phyloP scores from a whole-genome alignment of 2,797 vertebrate species.

The Sphenopsis melanotis region DNA sequence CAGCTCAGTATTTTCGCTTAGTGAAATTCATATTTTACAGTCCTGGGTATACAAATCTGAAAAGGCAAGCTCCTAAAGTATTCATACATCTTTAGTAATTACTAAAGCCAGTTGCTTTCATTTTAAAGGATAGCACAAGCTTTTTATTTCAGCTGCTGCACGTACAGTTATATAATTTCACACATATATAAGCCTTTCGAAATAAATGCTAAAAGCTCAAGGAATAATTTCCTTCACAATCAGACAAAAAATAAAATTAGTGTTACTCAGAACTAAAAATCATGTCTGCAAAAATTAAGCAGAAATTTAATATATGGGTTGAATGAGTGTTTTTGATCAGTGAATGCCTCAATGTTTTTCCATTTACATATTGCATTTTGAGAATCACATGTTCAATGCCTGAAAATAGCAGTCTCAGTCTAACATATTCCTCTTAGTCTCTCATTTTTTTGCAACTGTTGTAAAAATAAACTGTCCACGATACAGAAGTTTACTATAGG shows the following conservation, averaged over 20 bases:
- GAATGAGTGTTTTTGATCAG: slow-evolving; percentile 31
- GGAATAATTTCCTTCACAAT: slow-evolving; percentile 40
- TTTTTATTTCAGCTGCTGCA: slow-evolving; percentile 29
- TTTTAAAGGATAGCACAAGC: slow-evolving; percentile 29
- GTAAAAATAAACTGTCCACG: neutral
- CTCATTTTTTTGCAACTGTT: neutral
- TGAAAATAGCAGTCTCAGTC: neutral
- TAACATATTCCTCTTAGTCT: neutral
- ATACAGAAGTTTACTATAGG: slow-evolving; percentile 32
- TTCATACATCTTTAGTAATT: neutral
- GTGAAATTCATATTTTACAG: neutral
- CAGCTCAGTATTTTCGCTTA: neutral
- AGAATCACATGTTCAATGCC: slow-evolving; percentile 16
- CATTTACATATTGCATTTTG: slow-evolving; percentile 31
- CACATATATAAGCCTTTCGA: slow-evolving; percentile 20
- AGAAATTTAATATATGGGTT: slow-evolving; percentile 61
- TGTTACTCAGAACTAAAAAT: slow-evolving; percentile 46
- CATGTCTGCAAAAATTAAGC: slow-evolving; percentile 16
- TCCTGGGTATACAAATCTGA: neutral
- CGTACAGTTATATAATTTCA: slow-evolving; percentile 39
- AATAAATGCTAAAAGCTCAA: slow-evolving; percentile 50
- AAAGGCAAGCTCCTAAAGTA: neutral
- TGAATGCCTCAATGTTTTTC: slow-evolving; percentile 23
- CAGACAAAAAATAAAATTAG: slow-evolving; percentile 6
- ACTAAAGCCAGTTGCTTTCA: neutral